A percentile compares a stretch with the other conserved stretches of the same genome.
phyloP scores from a whole-genome alignment of 2,113 vertebrate species.

The Nestor notabilis region DNA sequence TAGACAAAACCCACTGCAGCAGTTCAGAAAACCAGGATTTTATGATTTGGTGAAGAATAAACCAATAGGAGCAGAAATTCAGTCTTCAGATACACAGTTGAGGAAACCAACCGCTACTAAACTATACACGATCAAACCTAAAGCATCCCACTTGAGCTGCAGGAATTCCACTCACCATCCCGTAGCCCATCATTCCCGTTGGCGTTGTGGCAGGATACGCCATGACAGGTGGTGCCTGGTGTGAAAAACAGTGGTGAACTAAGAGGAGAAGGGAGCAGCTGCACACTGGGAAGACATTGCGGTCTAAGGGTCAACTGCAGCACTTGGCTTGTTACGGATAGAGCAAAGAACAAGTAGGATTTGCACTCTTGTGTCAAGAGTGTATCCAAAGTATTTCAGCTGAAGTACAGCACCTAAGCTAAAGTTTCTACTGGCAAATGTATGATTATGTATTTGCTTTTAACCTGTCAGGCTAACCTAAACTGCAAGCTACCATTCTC shows the following conservation, averaged over 20 bases:
- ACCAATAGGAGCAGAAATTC: not conserved
- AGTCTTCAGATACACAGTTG: not conserved
- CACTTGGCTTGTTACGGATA: slow-evolving; percentile 23
- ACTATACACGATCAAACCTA: not conserved
- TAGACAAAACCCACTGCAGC: not conserved
- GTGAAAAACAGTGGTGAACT: slow-evolving; percentile 45
- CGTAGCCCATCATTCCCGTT: slow-evolving; percentile 92
- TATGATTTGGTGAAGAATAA: not conserved
- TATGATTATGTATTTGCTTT: not conserved
- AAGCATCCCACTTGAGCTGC: not conserved
- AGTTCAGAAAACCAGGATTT: not conserved
- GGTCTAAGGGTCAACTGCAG: slow-evolving; percentile 23
- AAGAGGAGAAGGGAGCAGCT: not conserved
- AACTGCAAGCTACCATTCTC: not conserved
- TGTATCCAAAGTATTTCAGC: not conserved
- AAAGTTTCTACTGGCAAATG: not conserved
- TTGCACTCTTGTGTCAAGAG: not conserved
- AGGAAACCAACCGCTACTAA: not conserved
- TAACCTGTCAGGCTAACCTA: not conserved
- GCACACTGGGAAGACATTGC: not conserved
- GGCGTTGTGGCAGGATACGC: slow-evolving; percentile 94
- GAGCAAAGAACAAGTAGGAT: slow-evolving; percentile 20
- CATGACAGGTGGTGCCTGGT: slow-evolving; percentile 92
- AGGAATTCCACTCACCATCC: slow-evolving; percentile 84
- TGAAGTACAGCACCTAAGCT: not conserved